Evolutionary conservation across 35 echinoderm and acorn worm genomes (phyloP), one percentile per base, ranked within the genome.

Genomic region (Eucidaris tribuloides): DNA sequence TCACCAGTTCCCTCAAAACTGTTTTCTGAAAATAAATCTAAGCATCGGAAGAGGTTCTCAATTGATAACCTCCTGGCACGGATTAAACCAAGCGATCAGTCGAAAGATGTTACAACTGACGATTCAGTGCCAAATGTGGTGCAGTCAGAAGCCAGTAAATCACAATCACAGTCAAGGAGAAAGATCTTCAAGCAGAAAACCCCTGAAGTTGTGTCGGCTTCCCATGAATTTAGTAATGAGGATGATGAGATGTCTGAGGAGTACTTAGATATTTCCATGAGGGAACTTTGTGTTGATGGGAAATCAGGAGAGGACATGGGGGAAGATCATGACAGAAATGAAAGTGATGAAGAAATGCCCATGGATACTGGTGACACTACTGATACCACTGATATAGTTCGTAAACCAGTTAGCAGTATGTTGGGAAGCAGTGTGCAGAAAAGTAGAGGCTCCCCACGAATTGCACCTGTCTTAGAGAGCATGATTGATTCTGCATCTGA

Each of bases 401-500:
- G 68, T 40, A 74, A 74, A 13, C 68, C 68, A 41, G 68, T 74
- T 1, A 74, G 68, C 68, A 74, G 68, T 74, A 74, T 74, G 68
- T 36, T 74, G 41, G 41, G 34, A 6, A 44, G 37, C 2, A 41
- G 15, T 44, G 37, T 5, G 7, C 68, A 74, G 68, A 74, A 36
- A 32, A 33, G 68, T n/a, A 74, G 68, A 74, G 37, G 68, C 20
- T 74, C 68, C 25, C 68, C 68, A 9, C 68, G 68, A 9, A 74
- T 74, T 11, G 68, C 68, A 13, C 68, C 68, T 15, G 68, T 36
- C 24, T 46, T 88, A 61, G 85, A 88, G 44, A 88, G 68, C 39
- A 79, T 88, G 76, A 55, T 88, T 2, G 76, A 88, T 71, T 57
- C 77, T 29, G 85, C 85, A 15, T 88, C 85, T n/a, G 85, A 88